Base-by-base conservation (phyloP, 2,888 invertebrate species). In the Idaea dimidiata region DNA sequence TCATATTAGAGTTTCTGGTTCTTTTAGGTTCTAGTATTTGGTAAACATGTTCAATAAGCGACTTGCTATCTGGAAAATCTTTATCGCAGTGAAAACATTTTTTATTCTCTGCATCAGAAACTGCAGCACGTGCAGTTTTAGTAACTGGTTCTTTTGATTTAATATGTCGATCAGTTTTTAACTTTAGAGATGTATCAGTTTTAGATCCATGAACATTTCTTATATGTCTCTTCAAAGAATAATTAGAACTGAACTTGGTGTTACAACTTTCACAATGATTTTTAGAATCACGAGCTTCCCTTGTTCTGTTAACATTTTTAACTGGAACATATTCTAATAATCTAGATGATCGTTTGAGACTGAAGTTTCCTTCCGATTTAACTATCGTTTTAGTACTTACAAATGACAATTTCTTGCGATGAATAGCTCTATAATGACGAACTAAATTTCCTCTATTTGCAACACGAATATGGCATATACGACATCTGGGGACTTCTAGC, bases 11-110 rank as follows among this genome's bases (percentile, higher is more conserved):
- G 1, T 43, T 43, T 10, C 43, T 43, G 10, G 43, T 43, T 43
- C 43, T 74, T 60, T 73, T 74, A 56, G 76, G 72, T 62, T 83
- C 73, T 24, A 89, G 71, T 62, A 86, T 70, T 60, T 77, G 73
- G 69, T 89, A 89, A 53, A 89, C 77, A 65, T 89, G 89, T 60
- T 89, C 84, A 72, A 89, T 86, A 24, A 89, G 73, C 55, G 69
- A 68, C 68, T 78, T 76, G 60, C 79, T 76, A 54, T 75, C 78
- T 59, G 72, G 57, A 79, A 89, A 89, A 57, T 62, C 17, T 66
- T 74, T 68, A 17, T 80, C 73, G 66, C 89, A 89, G 69, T 89
- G 89, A 69, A 81, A 81, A 75, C 89, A 89, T 60, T 64, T 58
- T 32, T 72, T 68, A 17, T 65, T 71, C 59, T 66, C 53, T 43